These are phyloP conservation scores for Bryconaethiops microstoma DNA, from an alignment of 2,797 vertebrate species.

Conservation along the genomic window DNA sequence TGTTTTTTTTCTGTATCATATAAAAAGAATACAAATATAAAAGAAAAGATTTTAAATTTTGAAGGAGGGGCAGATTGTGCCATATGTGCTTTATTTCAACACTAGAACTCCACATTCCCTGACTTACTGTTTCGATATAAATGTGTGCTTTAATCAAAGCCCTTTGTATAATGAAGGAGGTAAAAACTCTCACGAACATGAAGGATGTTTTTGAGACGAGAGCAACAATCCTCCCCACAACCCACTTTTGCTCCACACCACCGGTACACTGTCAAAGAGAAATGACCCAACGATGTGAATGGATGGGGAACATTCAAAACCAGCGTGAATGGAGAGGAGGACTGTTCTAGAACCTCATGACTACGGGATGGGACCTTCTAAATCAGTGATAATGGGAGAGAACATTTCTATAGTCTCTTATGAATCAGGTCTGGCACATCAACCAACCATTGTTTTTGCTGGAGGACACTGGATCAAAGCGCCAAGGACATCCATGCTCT, in stretches of 20 bases:
- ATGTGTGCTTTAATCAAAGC: background rate
- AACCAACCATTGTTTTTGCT: too few relatives aligned
- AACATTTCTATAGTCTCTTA: too few relatives aligned
- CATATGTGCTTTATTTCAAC: background rate
- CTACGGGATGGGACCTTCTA: too few relatives aligned
- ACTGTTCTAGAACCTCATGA: too few relatives aligned
- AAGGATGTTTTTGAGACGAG: background rate
- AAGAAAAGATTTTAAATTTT: slow-evolving; percentile 14
- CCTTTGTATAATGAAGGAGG: background rate
- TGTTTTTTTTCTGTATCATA: slow-evolving; percentile 27
- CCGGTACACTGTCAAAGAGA: background rate
- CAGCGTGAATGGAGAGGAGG: too few relatives aligned
- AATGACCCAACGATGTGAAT: background rate
- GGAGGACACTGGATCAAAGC: background rate
- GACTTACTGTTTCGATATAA: background rate
- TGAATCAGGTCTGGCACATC: background rate
- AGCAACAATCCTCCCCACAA: background rate
- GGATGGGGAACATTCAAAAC: background rate
- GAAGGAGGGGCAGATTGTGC: background rate
- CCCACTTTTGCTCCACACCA: background rate
- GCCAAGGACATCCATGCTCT: background rate
- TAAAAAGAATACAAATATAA: slow-evolving; percentile 42
- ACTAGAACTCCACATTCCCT: background rate
- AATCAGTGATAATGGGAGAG: too few relatives aligned
- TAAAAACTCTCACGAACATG: background rate